These are phyloP conservation scores for Sinohyriopsis cumingii DNA, from an alignment of 2,888 invertebrate genomes.

Conservation along the genomic window DNA sequence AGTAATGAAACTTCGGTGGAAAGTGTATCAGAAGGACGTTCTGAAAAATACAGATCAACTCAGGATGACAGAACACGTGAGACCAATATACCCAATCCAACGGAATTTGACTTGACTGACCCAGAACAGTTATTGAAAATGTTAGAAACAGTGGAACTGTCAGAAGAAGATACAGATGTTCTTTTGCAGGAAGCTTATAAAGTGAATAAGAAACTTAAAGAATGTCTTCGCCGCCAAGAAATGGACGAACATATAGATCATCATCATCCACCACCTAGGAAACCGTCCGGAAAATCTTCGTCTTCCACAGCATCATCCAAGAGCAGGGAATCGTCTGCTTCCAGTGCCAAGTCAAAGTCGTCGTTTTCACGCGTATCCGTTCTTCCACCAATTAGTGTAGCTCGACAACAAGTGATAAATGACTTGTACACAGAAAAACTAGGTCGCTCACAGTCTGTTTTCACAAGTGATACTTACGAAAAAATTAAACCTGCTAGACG, in stretches of 20 bases:
- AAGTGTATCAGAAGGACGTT: background rate
- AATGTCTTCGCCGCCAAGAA: constrained; percentile 47
- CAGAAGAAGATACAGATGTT: constrained; percentile 59
- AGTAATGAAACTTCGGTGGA: background rate
- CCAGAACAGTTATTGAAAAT: constrained; percentile 49
- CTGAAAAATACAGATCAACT: background rate
- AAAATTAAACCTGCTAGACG: too few relatives aligned
- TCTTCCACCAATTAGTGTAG: too few relatives aligned
- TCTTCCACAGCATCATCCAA: too few relatives aligned
- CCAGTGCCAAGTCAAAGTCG: too few relatives aligned
- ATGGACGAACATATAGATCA: background rate
- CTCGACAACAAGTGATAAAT: too few relatives aligned
- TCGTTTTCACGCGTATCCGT: too few relatives aligned
- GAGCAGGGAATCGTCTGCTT: too few relatives aligned
- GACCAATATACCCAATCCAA: background rate
- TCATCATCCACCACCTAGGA: too few relatives aligned
- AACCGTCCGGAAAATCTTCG: too few relatives aligned
- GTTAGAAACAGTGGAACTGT: constrained; percentile 50
- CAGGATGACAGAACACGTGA: background rate
- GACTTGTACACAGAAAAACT: too few relatives aligned
- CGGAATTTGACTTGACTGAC: constrained; percentile 39
- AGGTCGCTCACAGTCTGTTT: too few relatives aligned
- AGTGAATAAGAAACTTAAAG: constrained; percentile 55
- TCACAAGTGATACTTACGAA: too few relatives aligned
- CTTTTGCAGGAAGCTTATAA: constrained; percentile 57